Percentiles rank a stretch among this genome's conserved stretches.
These are phyloP conservation scores for Didymodactylos carnosus DNA, from an alignment of 2,888 invertebrate genomes.

Conservation along the genomic window DNA sequence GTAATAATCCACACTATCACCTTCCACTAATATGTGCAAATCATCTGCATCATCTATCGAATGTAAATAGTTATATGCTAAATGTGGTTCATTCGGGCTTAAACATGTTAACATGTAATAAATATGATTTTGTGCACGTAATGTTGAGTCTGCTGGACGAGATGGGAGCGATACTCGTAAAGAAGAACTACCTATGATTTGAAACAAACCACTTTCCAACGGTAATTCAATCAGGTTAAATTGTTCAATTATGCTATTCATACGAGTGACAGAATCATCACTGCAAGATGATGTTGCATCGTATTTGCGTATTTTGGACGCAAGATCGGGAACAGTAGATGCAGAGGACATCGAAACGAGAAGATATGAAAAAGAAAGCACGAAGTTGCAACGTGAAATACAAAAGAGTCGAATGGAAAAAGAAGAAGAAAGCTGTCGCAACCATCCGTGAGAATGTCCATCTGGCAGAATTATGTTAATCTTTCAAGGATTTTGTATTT, in stretches of 20 bases:
- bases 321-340: too few relatives aligned
- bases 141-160: not conserved
- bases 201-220: not conserved
- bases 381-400: too few relatives aligned
- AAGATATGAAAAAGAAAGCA: too few relatives aligned
- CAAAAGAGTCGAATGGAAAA: too few relatives aligned
- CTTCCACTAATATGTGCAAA: not conserved
- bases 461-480: too few relatives aligned
- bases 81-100: not conserved
- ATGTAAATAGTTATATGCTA: not conserved
- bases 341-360: too few relatives aligned
- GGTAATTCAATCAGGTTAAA: not conserved
- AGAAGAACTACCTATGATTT: not conserved
- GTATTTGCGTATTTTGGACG: too few relatives aligned
- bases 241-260: not conserved
- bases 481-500: too few relatives aligned
- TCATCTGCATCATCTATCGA: not conserved
- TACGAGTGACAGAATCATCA: not conserved
- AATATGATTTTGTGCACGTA: not conserved
- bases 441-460: too few relatives aligned
- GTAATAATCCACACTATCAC: not conserved
- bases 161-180: not conserved
- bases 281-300: not conserved
- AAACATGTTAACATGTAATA: not conserved
- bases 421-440: too few relatives aligned